A percentile compares a stretch with the other conserved stretches of the same genome.
These are phyloP conservation scores for Onchidella celtica DNA, from an alignment of 2,888 invertebrate genomes.

Conservation along the genomic window DNA sequence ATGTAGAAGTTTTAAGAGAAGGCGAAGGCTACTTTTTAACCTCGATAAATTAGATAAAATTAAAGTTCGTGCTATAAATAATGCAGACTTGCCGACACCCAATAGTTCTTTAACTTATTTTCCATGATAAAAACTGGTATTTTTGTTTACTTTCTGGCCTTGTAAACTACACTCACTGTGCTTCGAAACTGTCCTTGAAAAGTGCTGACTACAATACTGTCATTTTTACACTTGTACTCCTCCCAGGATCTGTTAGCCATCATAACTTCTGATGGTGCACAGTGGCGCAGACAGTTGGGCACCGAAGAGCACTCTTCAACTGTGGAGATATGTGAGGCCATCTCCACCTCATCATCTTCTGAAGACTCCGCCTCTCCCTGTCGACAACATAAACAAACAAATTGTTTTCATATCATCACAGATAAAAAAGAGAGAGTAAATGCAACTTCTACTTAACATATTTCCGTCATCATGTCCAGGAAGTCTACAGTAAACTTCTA, in stretches of 20 bases:
- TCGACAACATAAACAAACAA: background rate
- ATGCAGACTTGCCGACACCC: no score
- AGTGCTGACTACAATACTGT: conserved; percentile 84
- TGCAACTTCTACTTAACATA: no score
- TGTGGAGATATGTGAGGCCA: conserved; percentile 49
- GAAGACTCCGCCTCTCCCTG: conserved; percentile 53
- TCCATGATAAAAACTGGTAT: no score
- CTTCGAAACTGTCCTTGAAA: conserved; percentile 86
- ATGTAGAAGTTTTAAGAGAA: no score
- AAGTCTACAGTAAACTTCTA: no score
- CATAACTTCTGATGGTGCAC: conserved; percentile 44
- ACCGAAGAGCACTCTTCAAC: conserved; percentile 50
- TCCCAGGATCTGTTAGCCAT: conserved; percentile 80
- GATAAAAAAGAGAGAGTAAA: background rate
- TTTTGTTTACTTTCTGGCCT: no score
- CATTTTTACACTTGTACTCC: conserved; percentile 83
- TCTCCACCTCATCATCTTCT: conserved; percentile 57
- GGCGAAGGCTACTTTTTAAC: no score
- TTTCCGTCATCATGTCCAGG: no score
- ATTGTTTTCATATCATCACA: background rate
- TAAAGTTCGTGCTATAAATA: no score
- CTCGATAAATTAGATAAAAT: no score
- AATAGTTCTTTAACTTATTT: no score
- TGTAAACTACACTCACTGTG: conserved; percentile 84
- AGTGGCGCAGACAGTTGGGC: conserved; percentile 48